Percentiles rank a stretch among this genome's conserved stretches.
phyloP scores from a whole-genome alignment of 2,888 invertebrate genomes.

The Drosophila fulvimacula region DNA sequence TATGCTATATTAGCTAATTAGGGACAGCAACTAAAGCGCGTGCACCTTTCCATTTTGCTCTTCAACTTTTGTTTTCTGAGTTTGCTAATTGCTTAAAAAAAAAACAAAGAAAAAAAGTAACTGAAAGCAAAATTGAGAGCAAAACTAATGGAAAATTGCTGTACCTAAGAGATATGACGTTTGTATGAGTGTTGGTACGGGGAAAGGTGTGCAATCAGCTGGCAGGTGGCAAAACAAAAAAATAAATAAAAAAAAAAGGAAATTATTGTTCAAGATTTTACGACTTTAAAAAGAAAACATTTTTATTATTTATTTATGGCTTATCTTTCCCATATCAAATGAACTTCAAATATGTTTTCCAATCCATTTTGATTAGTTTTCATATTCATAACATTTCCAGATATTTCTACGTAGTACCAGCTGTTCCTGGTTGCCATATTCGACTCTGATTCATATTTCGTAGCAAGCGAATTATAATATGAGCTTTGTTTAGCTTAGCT shows the following conservation, averaged over 20 bases:
- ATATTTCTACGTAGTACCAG: constrained; percentile 22
- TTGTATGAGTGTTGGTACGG: not conserved
- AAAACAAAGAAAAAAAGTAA: constrained; percentile 17
- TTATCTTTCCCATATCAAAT: constrained; percentile 3
- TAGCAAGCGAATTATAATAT: constrained; percentile 18
- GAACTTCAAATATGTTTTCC: constrained; percentile 2
- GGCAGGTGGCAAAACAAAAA: constrained; percentile 10
- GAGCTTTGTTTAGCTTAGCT: constrained; percentile 16
- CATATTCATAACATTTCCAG: constrained; percentile 13
- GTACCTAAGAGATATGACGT: constrained; percentile 36
- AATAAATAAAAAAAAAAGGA: too few relatives aligned
- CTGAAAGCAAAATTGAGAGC: constrained; percentile 71
- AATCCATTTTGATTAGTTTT: constrained; percentile 2
- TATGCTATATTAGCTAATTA: constrained; percentile 55
- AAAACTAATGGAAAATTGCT: constrained; percentile 72
- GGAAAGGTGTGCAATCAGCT: not conserved
- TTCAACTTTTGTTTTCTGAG: constrained; percentile 64
- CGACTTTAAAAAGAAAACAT: not conserved
- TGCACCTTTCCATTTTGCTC: constrained; percentile 59
- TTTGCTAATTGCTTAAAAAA: constrained; percentile 61
- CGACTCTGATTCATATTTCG: constrained; percentile 50
- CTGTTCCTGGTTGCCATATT: constrained; percentile 34
- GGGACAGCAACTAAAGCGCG: constrained; percentile 39
- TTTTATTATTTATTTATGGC: not conserved
- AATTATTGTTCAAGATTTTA: not conserved